phyloP scores from a whole-genome alignment of 64 coral and sea anemone genomes.

The Pachyseris speciosa region DNA sequence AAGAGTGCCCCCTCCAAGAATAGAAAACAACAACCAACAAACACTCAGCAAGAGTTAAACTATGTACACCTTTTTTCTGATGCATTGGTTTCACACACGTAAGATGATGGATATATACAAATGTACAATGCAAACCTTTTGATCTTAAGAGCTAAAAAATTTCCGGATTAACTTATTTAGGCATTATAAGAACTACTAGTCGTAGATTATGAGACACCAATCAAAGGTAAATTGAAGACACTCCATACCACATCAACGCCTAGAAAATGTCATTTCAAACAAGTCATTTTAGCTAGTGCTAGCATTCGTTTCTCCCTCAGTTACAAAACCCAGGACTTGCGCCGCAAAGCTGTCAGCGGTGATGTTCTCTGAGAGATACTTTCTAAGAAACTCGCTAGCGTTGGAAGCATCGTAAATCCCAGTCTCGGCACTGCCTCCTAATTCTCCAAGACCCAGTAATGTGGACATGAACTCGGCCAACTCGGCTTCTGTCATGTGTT shows the following conservation, averaged over 20 bases:
- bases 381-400: slow-evolving; percentile 47
- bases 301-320: slow-evolving; percentile 26
- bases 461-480: slow-evolving; percentile 96
- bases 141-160: too few relatives aligned
- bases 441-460: slow-evolving; percentile 84
- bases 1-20: too few relatives aligned
- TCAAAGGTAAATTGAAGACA: neutral
- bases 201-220: neutral
- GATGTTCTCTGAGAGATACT: slow-evolving; percentile 87
- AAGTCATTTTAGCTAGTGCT: neutral
- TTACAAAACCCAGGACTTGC: slow-evolving; percentile 88
- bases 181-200: neutral
- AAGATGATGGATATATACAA: neutral
- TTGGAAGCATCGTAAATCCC: slow-evolving; percentile 82
- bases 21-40: too few relatives aligned
- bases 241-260: neutral
- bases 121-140: slow-evolving; percentile 1
- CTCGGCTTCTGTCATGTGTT: slow-evolving; percentile 96
- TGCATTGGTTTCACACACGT: neutral
- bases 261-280: neutral
- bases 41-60: neutral
- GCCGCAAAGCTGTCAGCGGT: slow-evolving; percentile 95
- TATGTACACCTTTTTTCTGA: neutral
- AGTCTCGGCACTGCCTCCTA: slow-evolving; percentile 96
- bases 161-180: too few relatives aligned